Percentiles rank a stretch among this genome's conserved stretches.
Conservation (phyloP, 2,797 vertebrate species). For the Galagoides demidoff region DNA sequence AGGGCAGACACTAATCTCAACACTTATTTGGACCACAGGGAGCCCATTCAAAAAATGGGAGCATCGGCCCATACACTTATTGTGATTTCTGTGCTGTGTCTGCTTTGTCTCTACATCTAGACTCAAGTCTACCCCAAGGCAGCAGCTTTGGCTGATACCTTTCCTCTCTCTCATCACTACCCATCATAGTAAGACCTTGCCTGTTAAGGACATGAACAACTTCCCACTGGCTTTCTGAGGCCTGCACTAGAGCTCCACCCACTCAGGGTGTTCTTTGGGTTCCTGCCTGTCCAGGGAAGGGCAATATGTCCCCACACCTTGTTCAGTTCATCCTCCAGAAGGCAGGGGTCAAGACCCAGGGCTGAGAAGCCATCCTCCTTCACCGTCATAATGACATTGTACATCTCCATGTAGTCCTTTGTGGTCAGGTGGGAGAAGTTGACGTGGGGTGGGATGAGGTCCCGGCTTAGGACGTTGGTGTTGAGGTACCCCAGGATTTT, state of each 20-base stretch:
- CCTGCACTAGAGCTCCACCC: neutral
- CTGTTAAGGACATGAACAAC: neutral
- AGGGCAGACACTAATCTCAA: neutral
- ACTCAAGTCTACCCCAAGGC: neutral
- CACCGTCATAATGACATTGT: constrained; percentile 94
- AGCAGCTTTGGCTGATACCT: neutral
- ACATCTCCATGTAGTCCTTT: constrained; percentile 95
- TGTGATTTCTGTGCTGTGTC: neutral
- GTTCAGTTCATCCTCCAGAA: constrained; percentile 95
- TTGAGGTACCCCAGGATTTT: constrained; percentile 95
- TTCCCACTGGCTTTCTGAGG: neutral
- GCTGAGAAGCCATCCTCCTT: constrained; percentile 92
- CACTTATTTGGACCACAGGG: neutral
- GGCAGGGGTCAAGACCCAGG: constrained; percentile 93
- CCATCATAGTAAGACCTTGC: fast-evolving
- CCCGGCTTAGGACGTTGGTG: constrained; percentile 92
- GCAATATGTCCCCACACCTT: constrained; percentile 87
- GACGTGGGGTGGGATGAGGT: constrained; percentile 95
- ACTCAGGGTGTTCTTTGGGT: neutral
- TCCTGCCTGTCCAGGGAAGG: neutral
- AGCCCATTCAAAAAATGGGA: neutral
- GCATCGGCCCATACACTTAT: fast-evolving
- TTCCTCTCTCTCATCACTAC: neutral
- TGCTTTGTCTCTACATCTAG: neutral
- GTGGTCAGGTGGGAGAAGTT: constrained; percentile 95